These are phyloP conservation scores for Megalonaias nervosa DNA, from an alignment of 1,140 invertebrate genomes.

Conservation along the genomic window DNA sequence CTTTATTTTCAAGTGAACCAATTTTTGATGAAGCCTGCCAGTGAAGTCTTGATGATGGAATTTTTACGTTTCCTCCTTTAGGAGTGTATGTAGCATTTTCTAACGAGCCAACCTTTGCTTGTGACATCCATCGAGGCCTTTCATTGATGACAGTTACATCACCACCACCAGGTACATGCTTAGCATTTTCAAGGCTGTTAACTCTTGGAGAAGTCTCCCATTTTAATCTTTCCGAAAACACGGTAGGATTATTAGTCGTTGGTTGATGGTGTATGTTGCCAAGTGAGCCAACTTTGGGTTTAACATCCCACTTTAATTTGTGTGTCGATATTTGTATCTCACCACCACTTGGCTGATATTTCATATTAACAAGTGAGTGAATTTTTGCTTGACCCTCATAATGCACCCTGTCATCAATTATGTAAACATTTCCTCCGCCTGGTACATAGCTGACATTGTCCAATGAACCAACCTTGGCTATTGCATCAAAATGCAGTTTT, in stretches of 20 bases:
- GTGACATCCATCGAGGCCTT: constrained; percentile 89
- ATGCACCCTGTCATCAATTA: constrained; percentile 44
- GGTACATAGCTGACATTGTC: constrained; percentile 56
- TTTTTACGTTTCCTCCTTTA: constrained; percentile 26
- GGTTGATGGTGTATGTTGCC: constrained; percentile 48
- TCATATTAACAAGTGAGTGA: constrained; percentile 44
- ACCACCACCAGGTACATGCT: constrained; percentile 53
- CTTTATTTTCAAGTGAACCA: constrained; percentile 90
- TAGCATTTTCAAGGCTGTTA: constrained; percentile 54
- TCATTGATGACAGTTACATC: constrained; percentile 73
- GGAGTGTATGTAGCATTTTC: constrained; percentile 50
- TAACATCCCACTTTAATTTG: constrained; percentile 39
- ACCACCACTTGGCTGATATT: constrained; percentile 16
- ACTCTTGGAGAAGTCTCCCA: constrained; percentile 68
- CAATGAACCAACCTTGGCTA: constrained; percentile 51
- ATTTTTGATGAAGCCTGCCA: constrained; percentile 75
- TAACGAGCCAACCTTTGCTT: constrained; percentile 47
- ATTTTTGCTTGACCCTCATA: constrained; percentile 55
- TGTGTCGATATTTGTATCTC: constrained; percentile 17
- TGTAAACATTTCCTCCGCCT: constrained; percentile 49
- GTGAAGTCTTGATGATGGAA: constrained; percentile 4
- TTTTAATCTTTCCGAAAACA: constrained; percentile 38
- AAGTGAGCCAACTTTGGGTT: constrained; percentile 55
- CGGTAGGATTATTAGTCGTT: constrained; percentile 38
- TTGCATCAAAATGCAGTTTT: constrained; percentile 34